A percentile compares a stretch with the other conserved stretches of the same genome.
Evolutionary conservation across 2,888 invertebrate species (phyloP).

Genomic region (Lasius platythorax): DNA sequence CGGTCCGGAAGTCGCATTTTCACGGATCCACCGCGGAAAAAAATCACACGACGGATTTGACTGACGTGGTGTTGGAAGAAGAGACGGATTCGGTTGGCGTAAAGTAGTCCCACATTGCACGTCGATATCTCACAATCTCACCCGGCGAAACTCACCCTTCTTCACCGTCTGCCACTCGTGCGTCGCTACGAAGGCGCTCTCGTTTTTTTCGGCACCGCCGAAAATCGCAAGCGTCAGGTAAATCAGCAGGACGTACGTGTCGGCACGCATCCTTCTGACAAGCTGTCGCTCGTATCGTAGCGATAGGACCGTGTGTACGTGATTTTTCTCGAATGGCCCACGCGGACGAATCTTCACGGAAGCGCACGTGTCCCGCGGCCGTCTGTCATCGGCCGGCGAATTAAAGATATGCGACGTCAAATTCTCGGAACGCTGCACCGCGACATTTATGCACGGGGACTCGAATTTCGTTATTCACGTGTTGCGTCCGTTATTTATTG

Average conservation of each 20-base stretch:
- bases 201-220: slow-evolving; percentile 75
- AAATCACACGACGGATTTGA: slow-evolving; percentile 60
- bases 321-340: slow-evolving; percentile 11
- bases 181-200: slow-evolving; percentile 87
- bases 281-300: slow-evolving; percentile 4
- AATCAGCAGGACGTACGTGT: slow-evolving; percentile 64
- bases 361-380: too few species aligned
- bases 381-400: neutral
- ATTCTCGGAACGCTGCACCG: neutral
- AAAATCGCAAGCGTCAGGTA: slow-evolving; percentile 62
- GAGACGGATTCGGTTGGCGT: slow-evolving; percentile 52
- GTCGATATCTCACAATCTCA: neutral
- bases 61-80: slow-evolving; percentile 73
- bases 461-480: slow-evolving; percentile 65
- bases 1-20: neutral
- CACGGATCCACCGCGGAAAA: neutral
- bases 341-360: neutral
- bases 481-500: slow-evolving; percentile 74
- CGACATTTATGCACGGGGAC: slow-evolving; percentile 38
- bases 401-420: neutral
- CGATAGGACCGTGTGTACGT: neutral
- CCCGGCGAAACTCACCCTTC: slow-evolving; percentile 86
- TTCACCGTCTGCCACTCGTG: slow-evolving; percentile 89
- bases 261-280: slow-evolving; percentile 64
- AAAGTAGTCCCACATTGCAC: slow-evolving; percentile 60